Base-by-base conservation (phyloP, 2,797 vertebrate genomes). In the Pangasius macronema region DNA sequence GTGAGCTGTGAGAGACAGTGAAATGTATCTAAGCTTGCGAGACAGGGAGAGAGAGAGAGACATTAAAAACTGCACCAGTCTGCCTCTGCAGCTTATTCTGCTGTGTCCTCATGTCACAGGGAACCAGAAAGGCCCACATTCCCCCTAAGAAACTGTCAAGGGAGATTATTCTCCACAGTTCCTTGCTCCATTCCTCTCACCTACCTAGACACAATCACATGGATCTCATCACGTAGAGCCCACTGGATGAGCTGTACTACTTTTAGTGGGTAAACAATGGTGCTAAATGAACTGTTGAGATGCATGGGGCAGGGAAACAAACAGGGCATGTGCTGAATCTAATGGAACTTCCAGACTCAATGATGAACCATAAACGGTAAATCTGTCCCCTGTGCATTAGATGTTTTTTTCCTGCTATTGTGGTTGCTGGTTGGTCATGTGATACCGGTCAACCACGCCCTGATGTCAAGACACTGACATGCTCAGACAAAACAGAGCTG, bases 391-490 rank as follows among this genome's bases (percentile, higher is more conserved):
- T 30, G 14, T 84, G 86, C 20, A 75, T 86, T 80, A n/a, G 70
- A 84, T 42, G 13, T 59, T 63, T 49, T 80, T 49, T 83, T 49
- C 76, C 57, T 67, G 46, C 79, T 83, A 51, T 84, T 89, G 51
- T 82, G 57, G 18, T 76, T 59, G 8, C 51, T 85, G 13, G 55
- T 22, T 83, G n/a, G 24, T 67, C 6, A 1, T 85, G 20, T 7
- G 30, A 89, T 13, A 67, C 20, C 3, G 27, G 72, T 27, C n/a
- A 59, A 42, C 18, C 18, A 18, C 5, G 18, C 42, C 67, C 79
- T 86, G 89, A 84, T 33, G 79, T 86, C 82, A 82, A 57, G 24
- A 61, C 55, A 36, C 67, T 9, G 27, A 87, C 68, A 22, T 70
- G 63, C 57, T 72, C 20, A 80, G 81, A 81, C 55, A 84, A 77